A percentile compares a stretch with the other conserved stretches of the same genome.
phyloP scores from a whole-genome alignment of 2,888 invertebrate species.

The Phengaris arion region DNA sequence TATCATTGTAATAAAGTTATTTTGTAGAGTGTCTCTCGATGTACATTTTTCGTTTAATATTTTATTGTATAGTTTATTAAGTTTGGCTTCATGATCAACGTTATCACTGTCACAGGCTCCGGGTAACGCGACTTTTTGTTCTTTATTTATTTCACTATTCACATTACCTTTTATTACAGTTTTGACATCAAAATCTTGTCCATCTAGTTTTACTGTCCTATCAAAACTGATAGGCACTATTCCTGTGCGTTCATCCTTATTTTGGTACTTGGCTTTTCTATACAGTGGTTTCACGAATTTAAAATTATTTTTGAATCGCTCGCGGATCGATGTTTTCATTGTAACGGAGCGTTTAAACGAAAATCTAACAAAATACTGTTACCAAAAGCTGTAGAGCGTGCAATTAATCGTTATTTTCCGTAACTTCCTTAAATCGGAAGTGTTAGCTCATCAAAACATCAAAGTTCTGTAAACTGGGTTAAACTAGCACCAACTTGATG shows the following conservation, averaged over 20 bases:
- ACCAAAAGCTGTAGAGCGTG: conserved; percentile 49
- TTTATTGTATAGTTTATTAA: conserved; percentile 36
- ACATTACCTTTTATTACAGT: conserved; percentile 44
- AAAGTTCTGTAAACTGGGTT: conserved; percentile 42
- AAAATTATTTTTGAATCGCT: conserved; percentile 57
- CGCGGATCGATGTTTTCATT: conserved; percentile 43
- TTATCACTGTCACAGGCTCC: conserved; percentile 46
- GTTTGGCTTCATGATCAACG: conserved; percentile 9
- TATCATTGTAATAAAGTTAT: background rate
- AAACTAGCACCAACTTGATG: conserved; percentile 27
- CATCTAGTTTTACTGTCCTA: conserved; percentile 56
- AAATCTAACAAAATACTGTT: conserved; percentile 45
- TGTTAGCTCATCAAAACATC: conserved; percentile 47
- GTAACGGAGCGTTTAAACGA: conserved; percentile 41
- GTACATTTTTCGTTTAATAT: conserved; percentile 18
- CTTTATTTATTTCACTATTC: conserved; percentile 43
- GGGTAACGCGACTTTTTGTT: conserved; percentile 44
- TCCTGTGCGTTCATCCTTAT: conserved; percentile 45
- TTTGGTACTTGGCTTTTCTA: conserved; percentile 49
- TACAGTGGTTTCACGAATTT: conserved; percentile 66
- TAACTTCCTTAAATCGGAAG: conserved; percentile 47
- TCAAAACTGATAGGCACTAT: conserved; percentile 47
- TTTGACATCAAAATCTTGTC: conserved; percentile 53
- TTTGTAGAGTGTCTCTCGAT: background rate
- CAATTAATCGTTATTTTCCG: conserved; percentile 41